Conservation (phyloP, 1,140 invertebrate species). For the Leptestheria dahalacensis region DNA sequence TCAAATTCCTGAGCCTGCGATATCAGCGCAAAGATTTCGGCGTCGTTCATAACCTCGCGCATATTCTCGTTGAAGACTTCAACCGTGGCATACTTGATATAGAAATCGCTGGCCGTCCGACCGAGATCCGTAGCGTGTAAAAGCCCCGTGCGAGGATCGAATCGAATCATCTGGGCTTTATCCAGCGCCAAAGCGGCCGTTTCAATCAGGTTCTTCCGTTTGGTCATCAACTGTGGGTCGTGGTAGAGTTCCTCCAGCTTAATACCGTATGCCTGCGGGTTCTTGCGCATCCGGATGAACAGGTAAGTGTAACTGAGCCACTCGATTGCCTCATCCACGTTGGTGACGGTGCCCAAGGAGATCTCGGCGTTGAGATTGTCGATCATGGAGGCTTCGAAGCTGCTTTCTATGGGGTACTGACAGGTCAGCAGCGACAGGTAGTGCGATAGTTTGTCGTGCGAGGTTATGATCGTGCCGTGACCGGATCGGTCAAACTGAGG, state of each 20-base stretch:
- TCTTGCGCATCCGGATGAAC: conserved; percentile 82
- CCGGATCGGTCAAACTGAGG: conserved; percentile 80
- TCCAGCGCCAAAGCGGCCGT: conserved; percentile 69
- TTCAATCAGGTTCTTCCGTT: conserved; percentile 58
- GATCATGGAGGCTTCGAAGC: conserved; percentile 76
- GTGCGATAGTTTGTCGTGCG: conserved; percentile 79
- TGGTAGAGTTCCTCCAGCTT: conserved; percentile 49
- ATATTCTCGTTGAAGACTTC: conserved; percentile 70
- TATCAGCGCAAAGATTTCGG: conserved; percentile 73
- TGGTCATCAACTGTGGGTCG: conserved; percentile 56
- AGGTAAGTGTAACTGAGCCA: conserved; percentile 98
- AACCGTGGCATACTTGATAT: conserved; percentile 93
- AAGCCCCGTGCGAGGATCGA: conserved; percentile 64
- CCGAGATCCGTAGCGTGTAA: conserved; percentile 77
- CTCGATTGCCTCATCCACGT: conserved; percentile 86
- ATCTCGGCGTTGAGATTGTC: conserved; percentile 99
- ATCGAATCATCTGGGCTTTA: conserved; percentile 87
- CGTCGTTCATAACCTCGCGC: conserved; percentile 64
- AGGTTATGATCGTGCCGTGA: conserved; percentile 90
- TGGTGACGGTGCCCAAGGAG: conserved; percentile 83
- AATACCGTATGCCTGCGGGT: conserved; percentile 83
- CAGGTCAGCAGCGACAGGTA: conserved; percentile 89
- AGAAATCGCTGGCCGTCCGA: conserved; percentile 90
- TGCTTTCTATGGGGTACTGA: conserved; percentile 96
- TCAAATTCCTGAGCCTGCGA: conserved; percentile 87